Conservation (phyloP, 2,113 vertebrate genomes). For the Heterotis niloticus region DNA sequence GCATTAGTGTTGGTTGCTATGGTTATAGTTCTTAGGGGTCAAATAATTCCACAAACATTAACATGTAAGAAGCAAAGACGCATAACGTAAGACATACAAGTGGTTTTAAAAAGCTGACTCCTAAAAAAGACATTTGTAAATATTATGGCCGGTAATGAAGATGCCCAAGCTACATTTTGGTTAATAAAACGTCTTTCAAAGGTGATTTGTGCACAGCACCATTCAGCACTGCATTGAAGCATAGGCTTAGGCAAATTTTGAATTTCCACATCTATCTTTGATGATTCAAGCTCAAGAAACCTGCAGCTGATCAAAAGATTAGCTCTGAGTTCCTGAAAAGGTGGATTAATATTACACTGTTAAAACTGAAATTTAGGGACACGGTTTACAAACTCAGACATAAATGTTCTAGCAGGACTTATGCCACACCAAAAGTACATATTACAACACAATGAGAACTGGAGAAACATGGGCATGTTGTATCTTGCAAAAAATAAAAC, state of each 20-base stretch:
- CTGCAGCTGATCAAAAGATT: no score
- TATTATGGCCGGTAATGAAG: background rate
- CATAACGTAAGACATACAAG: background rate
- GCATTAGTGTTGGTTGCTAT: background rate
- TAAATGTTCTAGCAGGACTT: background rate
- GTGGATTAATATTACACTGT: no score
- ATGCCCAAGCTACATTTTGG: no score
- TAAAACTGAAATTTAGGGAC: no score
- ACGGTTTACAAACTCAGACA: background rate
- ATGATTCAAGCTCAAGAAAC: no score
- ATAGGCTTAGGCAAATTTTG: no score
- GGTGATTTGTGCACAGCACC: no score
- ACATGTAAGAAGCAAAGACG: background rate
- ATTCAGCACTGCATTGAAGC: no score
- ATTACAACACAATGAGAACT: slow-evolving; percentile 2
- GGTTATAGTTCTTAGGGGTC: slow-evolving; percentile 12
- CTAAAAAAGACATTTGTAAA: background rate
- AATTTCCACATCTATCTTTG: no score
- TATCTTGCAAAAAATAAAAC: background rate
- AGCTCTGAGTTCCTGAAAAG: no score
- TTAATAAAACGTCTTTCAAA: no score
- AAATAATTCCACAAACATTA: background rate
- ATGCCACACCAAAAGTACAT: background rate
- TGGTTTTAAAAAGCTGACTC: background rate
- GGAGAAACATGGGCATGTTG: background rate